Percentiles rank a stretch among this genome's conserved stretches.
Evolutionary conservation across 2,888 invertebrate species (phyloP).

Genomic region (Acleris literana): DNA sequence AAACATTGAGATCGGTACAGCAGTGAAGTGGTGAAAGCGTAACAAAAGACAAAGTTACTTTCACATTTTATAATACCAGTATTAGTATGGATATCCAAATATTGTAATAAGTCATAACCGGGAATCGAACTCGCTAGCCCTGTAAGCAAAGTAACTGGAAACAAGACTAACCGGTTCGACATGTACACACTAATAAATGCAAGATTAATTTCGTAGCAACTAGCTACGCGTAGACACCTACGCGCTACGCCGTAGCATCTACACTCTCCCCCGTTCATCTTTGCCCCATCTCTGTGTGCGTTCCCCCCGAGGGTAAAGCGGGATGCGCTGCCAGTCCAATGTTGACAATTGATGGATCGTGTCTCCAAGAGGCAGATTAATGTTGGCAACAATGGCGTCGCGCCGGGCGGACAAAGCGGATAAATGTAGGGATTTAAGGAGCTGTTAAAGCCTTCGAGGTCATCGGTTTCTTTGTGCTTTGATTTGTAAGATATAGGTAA

Average conservation of each 20-base stretch:
- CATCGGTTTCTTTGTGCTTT: conserved; percentile 26
- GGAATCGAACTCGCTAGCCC: too few relatives aligned
- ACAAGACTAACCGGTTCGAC: too few relatives aligned
- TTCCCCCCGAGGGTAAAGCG: conserved; percentile 51
- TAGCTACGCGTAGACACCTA: neutral
- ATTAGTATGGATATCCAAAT: too few relatives aligned
- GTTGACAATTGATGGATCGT: conserved; percentile 84
- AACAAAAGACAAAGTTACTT: too few relatives aligned
- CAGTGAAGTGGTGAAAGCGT: too few relatives aligned
- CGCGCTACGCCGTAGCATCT: conserved; percentile 1
- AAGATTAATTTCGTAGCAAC: too few relatives aligned
- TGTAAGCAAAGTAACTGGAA: too few relatives aligned
- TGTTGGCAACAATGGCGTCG: conserved; percentile 53
- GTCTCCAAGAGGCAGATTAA: conserved; percentile 82
- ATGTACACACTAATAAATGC: too few relatives aligned
- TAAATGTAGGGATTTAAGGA: conserved; percentile 31
- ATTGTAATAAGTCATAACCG: too few relatives aligned
- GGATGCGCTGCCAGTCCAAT: conserved; percentile 69
- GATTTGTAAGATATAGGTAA: conserved; percentile 11
- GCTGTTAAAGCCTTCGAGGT: conserved; percentile 25
- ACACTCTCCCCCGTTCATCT: conserved; percentile 52
- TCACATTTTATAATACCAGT: too few relatives aligned
- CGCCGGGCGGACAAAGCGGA: conserved; percentile 24
- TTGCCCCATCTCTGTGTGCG: conserved; percentile 62
- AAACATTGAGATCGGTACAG: too few relatives aligned